Base-by-base conservation (phyloP, 1,140 invertebrate species). In the Cherax quadricarinatus region DNA sequence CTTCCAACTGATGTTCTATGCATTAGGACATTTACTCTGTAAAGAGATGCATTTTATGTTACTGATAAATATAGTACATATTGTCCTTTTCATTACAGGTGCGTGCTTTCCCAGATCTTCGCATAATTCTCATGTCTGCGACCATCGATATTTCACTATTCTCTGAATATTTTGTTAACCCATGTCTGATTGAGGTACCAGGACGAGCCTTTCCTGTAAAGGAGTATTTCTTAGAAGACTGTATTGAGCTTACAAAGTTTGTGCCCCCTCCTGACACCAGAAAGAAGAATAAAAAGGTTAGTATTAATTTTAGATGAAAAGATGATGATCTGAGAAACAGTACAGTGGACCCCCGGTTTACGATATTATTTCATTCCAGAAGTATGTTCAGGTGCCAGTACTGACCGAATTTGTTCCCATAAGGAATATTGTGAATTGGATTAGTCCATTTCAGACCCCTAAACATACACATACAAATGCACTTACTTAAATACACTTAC, bases 41-140 rank as follows among this genome's bases (percentile, higher is more conserved):
- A 41, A 41, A 41, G 30, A 0, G 30, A 41, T 41, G 2, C 30
- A 41, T 41, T 41, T 0, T 41, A 41, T 41, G 16, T 60, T 60
- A 60, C 57, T 60, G 57, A 60, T n/a, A n/a, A n/a, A n/a, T 60
- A 60, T 60, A 60, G 9, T 60, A 16, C 73, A 7, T 7, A 70
- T 49, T 21, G 10, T 24, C 49, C 21, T 83, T 79, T 24, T 16
- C 18, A 41, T 85, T 12, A 24, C 89, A 94, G 94, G 91, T 94
- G 48, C 94, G 91, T 7, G 92, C 92, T 10, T 94, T 92, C 81
- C 94, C 94, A 10, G 94, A 94, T 66, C 94, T 99, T 16, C 96
- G 98, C 89, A 96, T 99, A 7, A 98, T 99, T 94, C 96, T 99
- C 48, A 99, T 99, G 99, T 99, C 98, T 9, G 99, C 99, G 5